Conservation (phyloP, 2,113 vertebrate genomes). For the Mus spicilegus region DNA sequence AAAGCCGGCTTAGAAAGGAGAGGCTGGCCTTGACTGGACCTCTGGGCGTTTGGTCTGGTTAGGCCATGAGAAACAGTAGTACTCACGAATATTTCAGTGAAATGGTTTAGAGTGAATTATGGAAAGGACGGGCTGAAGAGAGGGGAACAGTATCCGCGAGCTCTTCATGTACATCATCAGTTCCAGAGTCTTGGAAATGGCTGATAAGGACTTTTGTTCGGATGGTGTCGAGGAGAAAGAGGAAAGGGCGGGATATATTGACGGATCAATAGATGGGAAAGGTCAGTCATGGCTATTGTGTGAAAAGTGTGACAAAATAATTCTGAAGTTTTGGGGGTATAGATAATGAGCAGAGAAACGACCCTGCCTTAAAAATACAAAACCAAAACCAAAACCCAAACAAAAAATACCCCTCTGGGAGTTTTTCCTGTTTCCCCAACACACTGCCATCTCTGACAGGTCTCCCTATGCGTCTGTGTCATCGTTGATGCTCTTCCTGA, state of each 20-base stretch:
- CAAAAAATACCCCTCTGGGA: background rate
- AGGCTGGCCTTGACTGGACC: background rate
- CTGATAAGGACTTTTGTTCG: background rate
- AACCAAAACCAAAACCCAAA: background rate
- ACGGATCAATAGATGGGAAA: background rate
- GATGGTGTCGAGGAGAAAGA: background rate
- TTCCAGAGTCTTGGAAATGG: background rate
- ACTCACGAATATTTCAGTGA: background rate
- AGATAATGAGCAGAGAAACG: background rate
- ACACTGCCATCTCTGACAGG: too few species aligned
- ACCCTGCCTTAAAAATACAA: background rate
- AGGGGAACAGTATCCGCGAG: background rate
- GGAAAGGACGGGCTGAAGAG: background rate
- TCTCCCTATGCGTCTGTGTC: accelerated
- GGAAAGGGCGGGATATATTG: background rate
- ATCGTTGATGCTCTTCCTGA: background rate
- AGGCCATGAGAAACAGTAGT: background rate
- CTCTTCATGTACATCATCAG: background rate
- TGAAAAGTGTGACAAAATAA: background rate
- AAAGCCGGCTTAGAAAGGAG: background rate
- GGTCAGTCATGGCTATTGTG: background rate
- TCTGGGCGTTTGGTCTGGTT: background rate
- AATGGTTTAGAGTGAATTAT: background rate
- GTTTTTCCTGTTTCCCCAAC: background rate
- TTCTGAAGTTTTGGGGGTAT: background rate